phyloP scores from a whole-genome alignment of 2,888 invertebrate species.

The Patella depressa region DNA sequence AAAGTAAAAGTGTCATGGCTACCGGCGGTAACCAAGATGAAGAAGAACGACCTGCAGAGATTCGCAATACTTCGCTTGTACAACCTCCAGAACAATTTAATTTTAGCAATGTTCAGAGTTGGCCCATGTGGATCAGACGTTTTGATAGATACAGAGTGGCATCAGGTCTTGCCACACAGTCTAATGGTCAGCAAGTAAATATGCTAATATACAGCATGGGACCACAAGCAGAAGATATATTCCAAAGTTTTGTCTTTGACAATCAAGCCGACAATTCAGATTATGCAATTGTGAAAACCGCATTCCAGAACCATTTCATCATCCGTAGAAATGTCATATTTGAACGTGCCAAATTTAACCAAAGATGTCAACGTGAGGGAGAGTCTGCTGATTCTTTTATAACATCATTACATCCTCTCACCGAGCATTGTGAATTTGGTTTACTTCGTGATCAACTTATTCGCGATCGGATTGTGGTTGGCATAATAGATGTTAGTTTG shows the following conservation, averaged over 20 bases:
- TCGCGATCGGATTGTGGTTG: not conserved
- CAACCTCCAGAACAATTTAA: not conserved
- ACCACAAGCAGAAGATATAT: constrained; percentile 1
- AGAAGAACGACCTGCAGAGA: too few species aligned
- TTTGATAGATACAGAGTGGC: not conserved
- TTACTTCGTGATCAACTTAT: not conserved
- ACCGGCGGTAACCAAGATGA: too few species aligned
- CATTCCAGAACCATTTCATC: not conserved
- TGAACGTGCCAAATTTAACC: not conserved
- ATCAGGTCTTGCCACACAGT: not conserved
- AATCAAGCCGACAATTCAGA: not conserved
- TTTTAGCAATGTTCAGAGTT: not conserved
- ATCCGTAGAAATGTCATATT: not conserved
- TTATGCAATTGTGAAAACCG: not conserved
- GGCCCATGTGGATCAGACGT: not conserved
- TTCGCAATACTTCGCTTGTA: not conserved
- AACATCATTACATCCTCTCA: not conserved
- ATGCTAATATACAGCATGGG: not conserved
- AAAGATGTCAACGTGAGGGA: not conserved
- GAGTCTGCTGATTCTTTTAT: not conserved
- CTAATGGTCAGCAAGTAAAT: not conserved
- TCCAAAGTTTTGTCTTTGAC: not conserved
- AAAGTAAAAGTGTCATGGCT: too few species aligned
- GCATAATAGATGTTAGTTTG: not conserved
- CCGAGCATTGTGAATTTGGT: not conserved